Evolutionary conservation across 2,113 vertebrate genomes (phyloP).

Genomic region (Sebastes fasciatus): DNA sequence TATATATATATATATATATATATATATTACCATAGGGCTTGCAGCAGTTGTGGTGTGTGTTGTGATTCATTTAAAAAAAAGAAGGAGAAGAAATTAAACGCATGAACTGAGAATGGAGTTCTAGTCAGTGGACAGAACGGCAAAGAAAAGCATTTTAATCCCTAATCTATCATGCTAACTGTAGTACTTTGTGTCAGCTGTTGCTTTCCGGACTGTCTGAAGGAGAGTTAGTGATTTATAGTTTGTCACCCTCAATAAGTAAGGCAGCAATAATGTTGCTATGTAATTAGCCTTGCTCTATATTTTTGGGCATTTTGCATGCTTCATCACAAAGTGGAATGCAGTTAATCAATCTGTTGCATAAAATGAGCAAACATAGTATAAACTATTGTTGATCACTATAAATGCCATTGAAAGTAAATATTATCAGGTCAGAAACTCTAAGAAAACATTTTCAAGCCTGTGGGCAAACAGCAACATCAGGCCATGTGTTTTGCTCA

Average conservation of each 20-base stretch:
- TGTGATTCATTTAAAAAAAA: conserved; percentile 2
- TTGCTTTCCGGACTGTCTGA: background rate
- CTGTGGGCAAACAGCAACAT: background rate
- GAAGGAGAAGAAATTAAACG: background rate
- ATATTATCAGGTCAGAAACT: background rate
- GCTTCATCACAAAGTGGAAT: background rate
- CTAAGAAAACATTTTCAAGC: background rate
- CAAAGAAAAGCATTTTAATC: background rate
- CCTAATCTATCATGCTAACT: background rate
- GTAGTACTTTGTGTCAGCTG: background rate
- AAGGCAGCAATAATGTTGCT: background rate
- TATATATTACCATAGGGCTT: background rate
- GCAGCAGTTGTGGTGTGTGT: background rate
- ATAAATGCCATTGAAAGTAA: background rate
- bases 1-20: background rate
- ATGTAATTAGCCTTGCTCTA: background rate
- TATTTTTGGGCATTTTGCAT: background rate
- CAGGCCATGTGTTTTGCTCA: background rate
- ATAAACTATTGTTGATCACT: background rate
- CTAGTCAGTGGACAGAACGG: background rate
- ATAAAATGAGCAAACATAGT: background rate
- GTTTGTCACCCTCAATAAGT: background rate
- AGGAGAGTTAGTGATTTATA: background rate
- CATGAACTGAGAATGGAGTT: background rate
- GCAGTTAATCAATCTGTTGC: background rate